Conservation (phyloP, 2,113 vertebrate species). For the Pelusios castaneus region DNA sequence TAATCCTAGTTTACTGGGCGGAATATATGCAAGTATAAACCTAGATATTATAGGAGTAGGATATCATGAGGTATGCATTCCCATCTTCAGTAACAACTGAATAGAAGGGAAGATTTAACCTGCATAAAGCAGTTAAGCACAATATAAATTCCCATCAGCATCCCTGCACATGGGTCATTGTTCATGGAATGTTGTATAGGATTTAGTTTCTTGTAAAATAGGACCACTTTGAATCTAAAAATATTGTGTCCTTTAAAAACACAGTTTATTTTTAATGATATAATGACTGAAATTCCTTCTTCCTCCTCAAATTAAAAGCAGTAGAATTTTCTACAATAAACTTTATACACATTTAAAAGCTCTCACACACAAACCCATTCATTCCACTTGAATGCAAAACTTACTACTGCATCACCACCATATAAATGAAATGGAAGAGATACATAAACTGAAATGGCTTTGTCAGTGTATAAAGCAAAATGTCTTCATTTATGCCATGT, state of each 20-base stretch:
- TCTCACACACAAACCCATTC: fast-evolving
- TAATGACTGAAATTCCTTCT: not conserved
- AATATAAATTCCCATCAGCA: not conserved
- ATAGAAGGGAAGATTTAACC: not conserved
- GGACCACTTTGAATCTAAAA: not conserved
- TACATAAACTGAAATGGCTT: not conserved
- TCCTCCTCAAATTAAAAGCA: not conserved
- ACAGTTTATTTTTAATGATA: not conserved
- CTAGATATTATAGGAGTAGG: not conserved
- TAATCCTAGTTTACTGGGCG: not conserved
- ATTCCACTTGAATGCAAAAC: not conserved
- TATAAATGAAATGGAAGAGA: not conserved
- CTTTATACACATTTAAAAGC: no score
- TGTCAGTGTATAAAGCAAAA: not conserved
- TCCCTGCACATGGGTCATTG: not conserved
- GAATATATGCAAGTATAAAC: not conserved
- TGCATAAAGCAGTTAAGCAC: not conserved
- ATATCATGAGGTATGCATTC: not conserved
- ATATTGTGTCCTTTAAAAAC: slow-evolving; percentile 1
- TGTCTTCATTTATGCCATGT: not conserved
- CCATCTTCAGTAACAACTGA: not conserved
- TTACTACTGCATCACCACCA: not conserved
- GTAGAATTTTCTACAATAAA: not conserved
- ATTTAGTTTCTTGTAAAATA: slow-evolving; percentile 40
- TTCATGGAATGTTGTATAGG: not conserved